Base-by-base conservation (phyloP, 2,888 invertebrate genomes). In the Odontomyia ornata region DNA sequence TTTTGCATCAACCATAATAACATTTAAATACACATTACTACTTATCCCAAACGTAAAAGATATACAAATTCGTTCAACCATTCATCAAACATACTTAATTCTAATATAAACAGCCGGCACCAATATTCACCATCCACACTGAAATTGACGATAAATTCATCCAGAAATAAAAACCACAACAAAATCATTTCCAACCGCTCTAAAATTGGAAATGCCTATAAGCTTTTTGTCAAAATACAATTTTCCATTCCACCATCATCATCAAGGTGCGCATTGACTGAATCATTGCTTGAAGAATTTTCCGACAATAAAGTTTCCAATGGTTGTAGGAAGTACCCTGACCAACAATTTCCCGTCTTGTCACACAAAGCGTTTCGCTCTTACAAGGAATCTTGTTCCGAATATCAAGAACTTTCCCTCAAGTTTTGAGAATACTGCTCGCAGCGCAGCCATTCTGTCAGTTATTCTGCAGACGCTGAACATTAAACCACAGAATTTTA, bases 251-350 rank as follows among this genome's bases (percentile, higher is more conserved):
- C 64, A 30, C 64, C 28, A 64, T 5, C 28, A 64, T 5, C 28
- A 64, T 28, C 28, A 52, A 52, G 71, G 71, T 71, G 71, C 21
- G 57, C 47, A 69, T 69, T 21, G 71, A 72, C 73, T 73, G 71
- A 72, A 28, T 72, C 71, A 72, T 15, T 52, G 28, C 27, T 27
- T 52, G 1, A 56, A 56, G 73, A 73, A 73, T 73, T 73, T 73
- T 25, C 73, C 73, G 60, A 72, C 52, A 52, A 13, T n/a, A 52
- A 18, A 52, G 13, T 15, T 52, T 52, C 13, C 52, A 52, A 52
- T 52, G 5, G 36, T 36, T 43, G 18, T 4, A 15, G n/a, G 52
- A 52, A 52, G 52, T 15, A 9, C 52, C 3, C 3, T 52, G 52
- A 15, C 52, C 18, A n/a, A 18, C 52, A 52, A 52, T 52, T 52